Base-by-base conservation (phyloP, 2,888 invertebrate genomes). In the Agriopis leucophaearia region DNA sequence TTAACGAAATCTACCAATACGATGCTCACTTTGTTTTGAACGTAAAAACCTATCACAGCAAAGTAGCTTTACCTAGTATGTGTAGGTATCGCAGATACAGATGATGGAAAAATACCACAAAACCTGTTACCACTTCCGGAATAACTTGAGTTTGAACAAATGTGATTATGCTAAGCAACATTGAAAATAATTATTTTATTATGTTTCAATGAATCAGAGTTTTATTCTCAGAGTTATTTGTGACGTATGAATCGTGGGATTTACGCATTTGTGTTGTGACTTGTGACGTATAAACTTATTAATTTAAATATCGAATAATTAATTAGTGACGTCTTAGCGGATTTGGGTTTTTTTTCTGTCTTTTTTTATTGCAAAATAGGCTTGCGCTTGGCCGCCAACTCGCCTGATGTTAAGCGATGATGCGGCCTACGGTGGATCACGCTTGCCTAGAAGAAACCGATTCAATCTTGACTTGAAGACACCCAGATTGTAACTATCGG, bases 41-140 rank as follows among this genome's bases (percentile, higher is more conserved):
- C 52, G 52, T 16, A 54, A 54, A 42, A 55, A 55, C 18, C 42
- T 40, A 54, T 16, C 12, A 54, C 16, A 54, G 52, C n/a, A n/a
- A n/a, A n/a, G n/a, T n/a, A n/a, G n/a, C n/a, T n/a, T n/a, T n/a
- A n/a, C n/a, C n/a, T n/a, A n/a, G n/a, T n/a, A n/a, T n/a, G n/a
- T n/a, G n/a, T n/a, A n/a, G n/a, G n/a, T n/a, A n/a, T n/a, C n/a
- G n/a, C n/a, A n/a, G 9, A 10, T 12, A 55, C 12, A 27, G 55
- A 18, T n/a, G 16, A 18, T 55, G 55, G 55, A 55, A 55, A 55
- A 55, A 13, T 9, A 42, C 55, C 42, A 27, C 18, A 55, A 5
- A 55, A 55, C 55, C 18, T 16, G 15, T 54, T 40, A 8, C 42
- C 18, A 27, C 27, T 55, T 55, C 55, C 55, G 55, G 55, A 42